phyloP scores from a whole-genome alignment of 2,888 invertebrate species.

The Hirtodrosophila duncani region DNA sequence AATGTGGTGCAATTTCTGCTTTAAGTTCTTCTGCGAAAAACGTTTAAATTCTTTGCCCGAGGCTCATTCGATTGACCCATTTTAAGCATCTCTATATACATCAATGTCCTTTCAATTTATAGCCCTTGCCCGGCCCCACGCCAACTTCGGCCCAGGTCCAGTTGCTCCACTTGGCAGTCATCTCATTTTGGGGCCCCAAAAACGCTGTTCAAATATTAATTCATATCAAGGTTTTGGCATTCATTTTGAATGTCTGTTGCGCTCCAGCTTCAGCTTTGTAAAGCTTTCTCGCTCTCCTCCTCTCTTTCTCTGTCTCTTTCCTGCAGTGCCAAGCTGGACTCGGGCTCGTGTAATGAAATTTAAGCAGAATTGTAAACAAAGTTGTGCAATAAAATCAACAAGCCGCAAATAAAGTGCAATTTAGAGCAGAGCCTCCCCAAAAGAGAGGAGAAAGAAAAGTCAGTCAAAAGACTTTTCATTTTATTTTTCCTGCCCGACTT shows the following conservation, averaged over 20 bases:
- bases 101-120: too few species aligned
- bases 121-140: too few species aligned
- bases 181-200: not conserved
- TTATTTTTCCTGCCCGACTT: slow-evolving; percentile 17
- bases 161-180: slow-evolving; percentile 35
- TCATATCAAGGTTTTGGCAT: slow-evolving; percentile 69
- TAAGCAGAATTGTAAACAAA: slow-evolving; percentile 67
- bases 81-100: too few species aligned
- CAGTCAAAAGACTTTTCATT: slow-evolving; percentile 25
- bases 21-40: too few species aligned
- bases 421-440: slow-evolving; percentile 41
- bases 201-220: slow-evolving; percentile 65
- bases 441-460: slow-evolving; percentile 2
- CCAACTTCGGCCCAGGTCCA: slow-evolving; percentile 3
- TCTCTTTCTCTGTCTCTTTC: slow-evolving; percentile 3
- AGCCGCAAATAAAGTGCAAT: slow-evolving; percentile 66
- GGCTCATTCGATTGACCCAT: too few species aligned
- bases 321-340: slow-evolving; percentile 9
- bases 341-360: slow-evolving; percentile 67
- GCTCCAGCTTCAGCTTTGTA: slow-evolving; percentile 1
- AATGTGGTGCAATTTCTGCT: too few species aligned
- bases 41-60: too few species aligned
- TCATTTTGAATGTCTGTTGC: slow-evolving; percentile 48
- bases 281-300: not conserved
- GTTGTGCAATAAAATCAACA: slow-evolving; percentile 66